Evolutionary conservation across 2,113 vertebrate genomes (phyloP), one percentile per base, ranked within the genome.

Genomic region (Larimichthys polyactis): DNA sequence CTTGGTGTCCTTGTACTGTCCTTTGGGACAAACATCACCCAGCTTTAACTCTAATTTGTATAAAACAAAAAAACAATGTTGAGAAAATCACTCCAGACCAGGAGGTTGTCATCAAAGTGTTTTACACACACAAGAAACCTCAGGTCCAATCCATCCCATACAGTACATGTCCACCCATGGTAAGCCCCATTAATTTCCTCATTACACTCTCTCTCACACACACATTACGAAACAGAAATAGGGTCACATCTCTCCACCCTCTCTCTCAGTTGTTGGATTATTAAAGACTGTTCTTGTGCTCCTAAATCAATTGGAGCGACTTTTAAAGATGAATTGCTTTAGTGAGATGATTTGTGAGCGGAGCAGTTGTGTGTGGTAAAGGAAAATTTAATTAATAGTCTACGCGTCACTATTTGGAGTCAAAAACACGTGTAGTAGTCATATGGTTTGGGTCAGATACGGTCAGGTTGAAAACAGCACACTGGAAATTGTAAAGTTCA

Each of bases 261-360:
- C 63, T 46, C 63, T 68, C 55, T 79, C 59, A 65, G 27, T 71
- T 59, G 71, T 54, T 75, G 75, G 72, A 68, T 85, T 78, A 81
- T 85, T 72, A 73, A 60, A 71, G 43, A 49, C 44, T 9, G 16
- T 12, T 57, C 65, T 73, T 54, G 44, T 57, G 43, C 57, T 59
- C 52, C 49, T 48, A 43, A 36, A 77, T 79, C 49, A 75, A 46
- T 27, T 63, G 69, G 27, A 72, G 58, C 4, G 11, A 48, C 69
- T 73, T 59, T 81, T 73, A n/a, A 63, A 32, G 65, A 66, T 46
- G 54, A 57, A 62, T 79, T 54, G 32, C 64, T 49, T 36, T 49
- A 55, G 55, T 48, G 48, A 24, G 49, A 40, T 74, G 67, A 72
- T 71, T 69, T 69, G 15, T 64, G 60, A 24, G 43, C 29, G 2